Conservation (phyloP, 2,888 invertebrate genomes). For the Lycophotia porphyrea region DNA sequence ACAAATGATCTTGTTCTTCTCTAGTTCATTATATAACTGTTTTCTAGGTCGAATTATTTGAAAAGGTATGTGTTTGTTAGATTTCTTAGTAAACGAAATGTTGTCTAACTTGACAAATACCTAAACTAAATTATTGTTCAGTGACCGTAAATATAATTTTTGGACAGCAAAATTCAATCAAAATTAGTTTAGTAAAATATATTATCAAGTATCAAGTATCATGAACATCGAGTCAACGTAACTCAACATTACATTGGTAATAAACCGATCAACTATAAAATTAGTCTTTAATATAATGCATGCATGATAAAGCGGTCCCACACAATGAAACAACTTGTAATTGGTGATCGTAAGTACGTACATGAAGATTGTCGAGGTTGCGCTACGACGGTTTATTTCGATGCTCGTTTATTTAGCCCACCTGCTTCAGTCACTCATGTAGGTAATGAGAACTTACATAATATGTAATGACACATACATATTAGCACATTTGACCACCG, state of each 20-base stretch:
- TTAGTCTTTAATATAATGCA: slow-evolving; percentile 51
- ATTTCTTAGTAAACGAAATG: not conserved
- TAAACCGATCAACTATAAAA: slow-evolving; percentile 49
- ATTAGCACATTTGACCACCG: slow-evolving; percentile 38
- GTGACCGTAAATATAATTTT: slow-evolving; percentile 8
- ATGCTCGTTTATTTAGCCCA: slow-evolving; percentile 64
- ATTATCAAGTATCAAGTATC: slow-evolving; percentile 22
- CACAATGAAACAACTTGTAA: slow-evolving; percentile 55
- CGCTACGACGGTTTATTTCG: slow-evolving; percentile 63
- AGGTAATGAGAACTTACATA: slow-evolving; percentile 58
- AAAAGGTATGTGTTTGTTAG: slow-evolving; percentile 28
- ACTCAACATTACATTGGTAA: slow-evolving; percentile 36
- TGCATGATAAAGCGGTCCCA: slow-evolving; percentile 49
- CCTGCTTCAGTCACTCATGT: slow-evolving; percentile 57
- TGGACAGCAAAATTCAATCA: slow-evolving; percentile 2
- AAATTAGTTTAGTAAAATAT: not conserved
- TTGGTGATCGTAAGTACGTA: slow-evolving; percentile 62
- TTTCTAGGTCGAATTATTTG: slow-evolving; percentile 74
- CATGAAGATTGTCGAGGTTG: slow-evolving; percentile 54
- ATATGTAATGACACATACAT: slow-evolving; percentile 28
- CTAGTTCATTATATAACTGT: slow-evolving; percentile 78
- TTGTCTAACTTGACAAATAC: slow-evolving; percentile 1
- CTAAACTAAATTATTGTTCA: not conserved
- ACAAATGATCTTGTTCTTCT: slow-evolving; percentile 77
- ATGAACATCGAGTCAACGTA: slow-evolving; percentile 45